phyloP scores from a whole-genome alignment of 2,113 vertebrate species.

The Heterotilapia buettikoferi region DNA sequence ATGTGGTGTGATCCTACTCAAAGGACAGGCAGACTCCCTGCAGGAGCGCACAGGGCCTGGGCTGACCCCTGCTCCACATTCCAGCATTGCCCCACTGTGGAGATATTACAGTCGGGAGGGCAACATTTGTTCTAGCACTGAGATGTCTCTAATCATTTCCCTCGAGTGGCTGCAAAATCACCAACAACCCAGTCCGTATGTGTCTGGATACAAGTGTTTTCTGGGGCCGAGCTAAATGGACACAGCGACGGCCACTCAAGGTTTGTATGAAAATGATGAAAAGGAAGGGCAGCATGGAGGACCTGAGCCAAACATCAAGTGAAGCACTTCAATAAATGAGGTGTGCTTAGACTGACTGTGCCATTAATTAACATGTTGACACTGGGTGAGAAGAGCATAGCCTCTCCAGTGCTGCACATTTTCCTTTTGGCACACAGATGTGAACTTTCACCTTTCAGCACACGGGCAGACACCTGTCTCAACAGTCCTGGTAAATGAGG shows the following conservation, averaged over 20 bases:
- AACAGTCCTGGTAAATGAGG: constrained; percentile 42
- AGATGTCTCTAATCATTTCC: constrained; percentile 40
- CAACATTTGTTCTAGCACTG: constrained; percentile 29
- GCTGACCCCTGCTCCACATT: constrained; percentile 43
- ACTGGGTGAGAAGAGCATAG: background rate
- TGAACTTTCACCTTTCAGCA: constrained; percentile 53
- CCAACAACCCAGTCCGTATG: constrained; percentile 22
- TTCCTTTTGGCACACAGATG: constrained; percentile 56
- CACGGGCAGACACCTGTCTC: constrained; percentile 54
- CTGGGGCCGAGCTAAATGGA: background rate
- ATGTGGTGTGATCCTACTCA: constrained; percentile 23
- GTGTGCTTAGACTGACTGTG: constrained; percentile 24
- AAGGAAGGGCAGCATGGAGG: constrained; percentile 12
- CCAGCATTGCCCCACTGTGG: background rate
- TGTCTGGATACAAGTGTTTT: constrained; percentile 6
- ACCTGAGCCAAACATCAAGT: constrained; percentile 31
- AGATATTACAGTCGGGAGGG: constrained; percentile 27
- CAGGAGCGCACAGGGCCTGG: background rate
- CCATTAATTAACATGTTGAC: constrained; percentile 61
- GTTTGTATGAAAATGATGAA: constrained; percentile 13
- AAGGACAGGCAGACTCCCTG: constrained; percentile 20
- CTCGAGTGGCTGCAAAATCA: constrained; percentile 21
- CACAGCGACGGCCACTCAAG: constrained; percentile 9
- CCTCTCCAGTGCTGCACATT: constrained; percentile 22
- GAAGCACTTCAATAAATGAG: constrained; percentile 57